phyloP scores from a whole-genome alignment of 2,888 invertebrate species.

The Cephus runcator region DNA sequence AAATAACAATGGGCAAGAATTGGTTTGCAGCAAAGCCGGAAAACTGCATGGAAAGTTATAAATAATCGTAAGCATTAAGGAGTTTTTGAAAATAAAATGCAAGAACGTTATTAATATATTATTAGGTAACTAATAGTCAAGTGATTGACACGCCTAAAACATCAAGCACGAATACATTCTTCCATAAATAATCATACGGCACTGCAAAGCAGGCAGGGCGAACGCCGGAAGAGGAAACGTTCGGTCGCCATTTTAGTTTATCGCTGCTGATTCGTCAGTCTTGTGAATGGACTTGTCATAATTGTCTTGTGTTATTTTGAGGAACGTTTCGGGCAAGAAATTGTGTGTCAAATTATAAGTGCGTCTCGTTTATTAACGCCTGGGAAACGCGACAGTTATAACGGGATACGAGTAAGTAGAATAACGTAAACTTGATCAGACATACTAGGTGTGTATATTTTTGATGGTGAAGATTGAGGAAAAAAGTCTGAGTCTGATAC shows the following conservation, averaged over 20 bases:
- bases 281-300: conserved; percentile 62
- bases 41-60: neutral
- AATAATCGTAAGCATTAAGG: neutral
- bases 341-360: neutral
- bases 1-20: neutral
- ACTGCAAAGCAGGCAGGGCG: neutral
- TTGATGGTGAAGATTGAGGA: conserved; percentile 18
- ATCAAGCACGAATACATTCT: neutral
- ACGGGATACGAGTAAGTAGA: neutral
- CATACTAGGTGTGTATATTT: conserved; percentile 9
- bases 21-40: neutral
- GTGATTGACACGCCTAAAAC: neutral
- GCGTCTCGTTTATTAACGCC: neutral
- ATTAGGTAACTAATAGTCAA: neutral
- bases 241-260: conserved; percentile 53
- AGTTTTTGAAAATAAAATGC: neutral
- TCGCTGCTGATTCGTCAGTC: conserved; percentile 55
- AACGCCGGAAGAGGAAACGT: conserved; percentile 39
- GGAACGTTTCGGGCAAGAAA: conserved; percentile 8
- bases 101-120: neutral
- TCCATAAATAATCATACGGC: neutral
- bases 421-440: neutral
- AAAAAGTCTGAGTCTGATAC: conserved; percentile 23
- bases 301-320: conserved; percentile 55
- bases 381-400: neutral